phyloP scores from a whole-genome alignment of 2,888 invertebrate genomes.

The Lasioglossum malachurum region DNA sequence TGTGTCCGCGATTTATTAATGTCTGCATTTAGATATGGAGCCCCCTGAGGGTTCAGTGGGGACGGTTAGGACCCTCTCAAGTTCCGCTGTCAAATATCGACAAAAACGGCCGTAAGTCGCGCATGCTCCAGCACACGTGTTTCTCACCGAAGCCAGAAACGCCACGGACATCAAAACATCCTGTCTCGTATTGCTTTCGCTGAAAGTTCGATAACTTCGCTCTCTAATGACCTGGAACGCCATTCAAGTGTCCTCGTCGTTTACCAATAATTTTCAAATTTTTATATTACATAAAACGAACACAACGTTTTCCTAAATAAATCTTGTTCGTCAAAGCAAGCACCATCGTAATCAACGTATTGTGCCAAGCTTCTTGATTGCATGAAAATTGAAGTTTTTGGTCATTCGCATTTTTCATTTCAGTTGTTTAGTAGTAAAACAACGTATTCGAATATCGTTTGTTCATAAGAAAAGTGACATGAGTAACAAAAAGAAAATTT shows the following conservation, averaged over 20 bases:
- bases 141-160: constrained; percentile 37
- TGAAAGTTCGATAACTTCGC: constrained; percentile 23
- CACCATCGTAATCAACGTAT: no score
- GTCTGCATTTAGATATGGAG: constrained; percentile 80
- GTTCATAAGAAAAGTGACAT: no score
- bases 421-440: no score
- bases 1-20: constrained; percentile 80
- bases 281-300: neutral
- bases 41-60: constrained; percentile 73
- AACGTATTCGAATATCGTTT: no score
- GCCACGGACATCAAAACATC: constrained; percentile 62
- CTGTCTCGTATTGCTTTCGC: constrained; percentile 27
- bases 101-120: constrained; percentile 77
- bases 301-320: neutral
- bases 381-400: no score
- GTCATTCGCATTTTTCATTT: no score
- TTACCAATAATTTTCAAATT: neutral
- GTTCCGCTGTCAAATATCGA: constrained; percentile 77
- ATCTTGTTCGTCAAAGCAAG: neutral
- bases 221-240: neutral
- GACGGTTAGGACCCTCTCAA: constrained; percentile 73
- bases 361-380: no score
- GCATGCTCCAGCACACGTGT: constrained; percentile 69
- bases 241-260: neutral
- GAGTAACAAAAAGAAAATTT: no score